Evolutionary conservation across 2,888 invertebrate genomes (phyloP).

Genomic region (Chloroclystis v-ata): DNA sequence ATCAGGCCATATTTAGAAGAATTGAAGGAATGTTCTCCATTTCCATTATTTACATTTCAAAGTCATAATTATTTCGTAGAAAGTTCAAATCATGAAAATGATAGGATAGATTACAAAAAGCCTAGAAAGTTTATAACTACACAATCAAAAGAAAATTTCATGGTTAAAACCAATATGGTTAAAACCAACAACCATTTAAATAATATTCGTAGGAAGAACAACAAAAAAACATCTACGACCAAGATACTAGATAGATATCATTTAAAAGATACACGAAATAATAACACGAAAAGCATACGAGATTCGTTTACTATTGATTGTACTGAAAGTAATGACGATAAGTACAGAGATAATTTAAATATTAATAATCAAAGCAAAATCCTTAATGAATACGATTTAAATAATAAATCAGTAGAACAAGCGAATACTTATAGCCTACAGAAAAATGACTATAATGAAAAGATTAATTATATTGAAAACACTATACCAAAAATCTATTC

Average conservation of each 20-base stretch:
- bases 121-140: constrained; percentile 37
- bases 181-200: constrained; percentile 9
- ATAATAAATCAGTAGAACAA: not conserved
- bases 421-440: not conserved
- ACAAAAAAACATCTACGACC: too few species aligned
- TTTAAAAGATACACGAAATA: constrained; percentile 2
- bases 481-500: constrained; percentile 11
- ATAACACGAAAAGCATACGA: constrained; percentile 2
- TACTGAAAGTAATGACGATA: constrained; percentile 22
- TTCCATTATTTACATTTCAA: constrained; percentile 37
- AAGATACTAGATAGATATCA: too few species aligned
- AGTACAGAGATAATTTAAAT: constrained; percentile 1
- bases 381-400: not conserved
- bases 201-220: too few species aligned
- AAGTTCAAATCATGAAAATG: constrained; percentile 5
- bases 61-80: constrained; percentile 41
- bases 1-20: constrained; percentile 1
- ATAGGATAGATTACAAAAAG: constrained; percentile 14
- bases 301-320: constrained; percentile 39
- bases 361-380: constrained; percentile 5
- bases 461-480: constrained; percentile 5
- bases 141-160: constrained; percentile 43
- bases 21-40: not conserved
- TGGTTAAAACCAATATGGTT: constrained; percentile 12
- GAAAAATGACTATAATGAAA: not conserved